These are phyloP conservation scores for Tethya wilhelma DNA, from an alignment of 37 sponge, comb jelly and placozoan genomes.

Conservation along the genomic window DNA sequence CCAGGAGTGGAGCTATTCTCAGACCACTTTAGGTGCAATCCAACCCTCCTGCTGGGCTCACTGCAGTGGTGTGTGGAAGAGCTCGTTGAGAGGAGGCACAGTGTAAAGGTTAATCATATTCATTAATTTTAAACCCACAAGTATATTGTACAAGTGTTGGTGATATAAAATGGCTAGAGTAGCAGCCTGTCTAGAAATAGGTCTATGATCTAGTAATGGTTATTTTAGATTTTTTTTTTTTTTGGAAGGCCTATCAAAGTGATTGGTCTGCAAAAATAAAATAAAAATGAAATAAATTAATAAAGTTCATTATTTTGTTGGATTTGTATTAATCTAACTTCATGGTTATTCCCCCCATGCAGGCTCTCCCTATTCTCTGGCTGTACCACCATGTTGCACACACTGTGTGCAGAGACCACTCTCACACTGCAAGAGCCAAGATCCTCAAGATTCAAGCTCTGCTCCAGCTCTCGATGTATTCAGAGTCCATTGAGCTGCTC, in stretches of 20 bases:
- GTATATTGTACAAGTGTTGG: too few relatives aligned
- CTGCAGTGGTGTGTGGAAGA: conserved; percentile 33
- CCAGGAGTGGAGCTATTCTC: conserved; percentile 72
- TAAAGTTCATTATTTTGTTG: too few relatives aligned
- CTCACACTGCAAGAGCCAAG: conserved; percentile 52
- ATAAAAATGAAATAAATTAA: too few relatives aligned
- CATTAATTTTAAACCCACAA: too few relatives aligned
- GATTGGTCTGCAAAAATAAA: too few relatives aligned
- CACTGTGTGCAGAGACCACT: conserved; percentile 38
- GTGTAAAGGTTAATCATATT: conserved; percentile 23
- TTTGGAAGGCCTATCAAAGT: too few relatives aligned
- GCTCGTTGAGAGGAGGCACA: conserved; percentile 25
- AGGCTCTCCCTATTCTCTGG: conserved; percentile 79
- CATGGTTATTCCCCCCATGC: neutral
- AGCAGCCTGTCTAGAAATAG: too few relatives aligned
- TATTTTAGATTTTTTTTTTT: too few relatives aligned
- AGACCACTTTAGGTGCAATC: conserved; percentile 52
- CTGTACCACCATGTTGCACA: conserved; percentile 70
- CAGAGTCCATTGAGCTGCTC: conserved; percentile 56
- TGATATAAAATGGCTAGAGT: too few relatives aligned
- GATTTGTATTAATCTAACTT: too few relatives aligned
- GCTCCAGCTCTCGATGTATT: conserved; percentile 55
- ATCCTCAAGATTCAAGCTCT: conserved; percentile 51
- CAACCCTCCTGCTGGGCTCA: conserved; percentile 31
- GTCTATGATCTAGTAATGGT: too few relatives aligned